Base-by-base conservation (phyloP, 2,888 invertebrate genomes). In the Sminthurides aquaticus region DNA sequence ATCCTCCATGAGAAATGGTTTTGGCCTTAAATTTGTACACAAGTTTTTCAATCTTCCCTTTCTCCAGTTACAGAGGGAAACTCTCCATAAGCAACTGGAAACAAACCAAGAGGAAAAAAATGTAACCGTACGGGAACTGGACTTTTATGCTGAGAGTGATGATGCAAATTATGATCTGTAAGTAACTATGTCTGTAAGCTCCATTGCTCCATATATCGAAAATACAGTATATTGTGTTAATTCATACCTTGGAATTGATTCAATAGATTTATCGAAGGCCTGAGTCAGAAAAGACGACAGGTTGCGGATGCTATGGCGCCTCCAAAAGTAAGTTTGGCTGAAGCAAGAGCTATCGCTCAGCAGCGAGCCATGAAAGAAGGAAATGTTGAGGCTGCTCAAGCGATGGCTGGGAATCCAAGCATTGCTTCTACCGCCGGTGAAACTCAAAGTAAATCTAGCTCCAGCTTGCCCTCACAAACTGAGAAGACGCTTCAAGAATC, bases 11-110 rank as follows among this genome's bases (percentile, higher is more conserved):
- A 84, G 92, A 76, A 96, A 95, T 80, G 94, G 94, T 1, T 96
- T 95, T 79, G 97, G 97, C 2, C 80, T 97, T 63, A 88, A 92
- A 77, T 84, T 92, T 69, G 82, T 97, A 60, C 93, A 97, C 81
- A 92, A 92, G 80, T 97, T 96, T 80, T 88, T 97, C 77, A 95
- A 93, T 79, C 83, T 97, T 65, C 96, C 97, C 61, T 97, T 96
- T 78, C 82, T 97, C 60, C 87, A 90, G 77, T 81, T 97, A 29
- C 96, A 96, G 82, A 84, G 87, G 74, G 89, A 89, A 74, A 90
- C 91, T 20, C 80, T 95, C 55, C 77, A 91, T 56, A 85, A 86
- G 71, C 92, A 94, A 77, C 80, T 96, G 68, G 90, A 91, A 77
- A 85, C 89, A 25, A 96, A 96, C 78, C 84, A 86, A 75, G 84